phyloP scores from a whole-genome alignment of 2,888 invertebrate species.

The Reticulitermes lucifugus region DNA sequence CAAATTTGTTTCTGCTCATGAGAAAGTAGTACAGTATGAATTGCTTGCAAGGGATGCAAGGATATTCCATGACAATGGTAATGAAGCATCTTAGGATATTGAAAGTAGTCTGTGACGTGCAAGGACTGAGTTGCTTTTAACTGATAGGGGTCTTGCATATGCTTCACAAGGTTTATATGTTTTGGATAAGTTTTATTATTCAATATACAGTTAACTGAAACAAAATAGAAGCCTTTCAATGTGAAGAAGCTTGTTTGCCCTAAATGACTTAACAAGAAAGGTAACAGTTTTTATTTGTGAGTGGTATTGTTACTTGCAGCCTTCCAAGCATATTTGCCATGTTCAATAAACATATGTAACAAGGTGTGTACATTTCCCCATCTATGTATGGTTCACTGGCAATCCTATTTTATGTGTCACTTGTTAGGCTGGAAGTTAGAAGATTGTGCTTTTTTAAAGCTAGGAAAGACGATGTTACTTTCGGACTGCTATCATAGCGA shows the following conservation, averaged over 20 bases:
- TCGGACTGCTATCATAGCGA: neutral
- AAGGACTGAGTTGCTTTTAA: too few species aligned
- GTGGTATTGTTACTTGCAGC: neutral
- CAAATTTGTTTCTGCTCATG: neutral
- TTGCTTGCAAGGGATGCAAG: neutral
- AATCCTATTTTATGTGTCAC: constrained; percentile 1
- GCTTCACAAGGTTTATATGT: too few species aligned
- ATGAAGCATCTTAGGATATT: too few species aligned
- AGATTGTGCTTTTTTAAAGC: neutral
- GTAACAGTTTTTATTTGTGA: neutral
- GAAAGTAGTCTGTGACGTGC: too few species aligned
- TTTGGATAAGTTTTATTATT: too few species aligned
- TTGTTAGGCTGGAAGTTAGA: neutral
- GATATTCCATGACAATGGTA: too few species aligned
- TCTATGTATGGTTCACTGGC: neutral
- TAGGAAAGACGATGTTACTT: constrained; percentile 5
- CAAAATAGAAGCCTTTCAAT: neutral
- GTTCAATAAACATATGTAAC: neutral
- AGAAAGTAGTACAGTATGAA: neutral
- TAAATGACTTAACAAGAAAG: neutral
- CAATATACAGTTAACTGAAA: too few species aligned
- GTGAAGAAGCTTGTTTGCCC: neutral
- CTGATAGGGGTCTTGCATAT: too few species aligned
- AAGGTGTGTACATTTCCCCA: neutral
- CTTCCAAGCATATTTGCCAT: neutral